These are phyloP conservation scores for Lerema accius DNA, from an alignment of 1,140 invertebrate genomes.

Conservation along the genomic window DNA sequence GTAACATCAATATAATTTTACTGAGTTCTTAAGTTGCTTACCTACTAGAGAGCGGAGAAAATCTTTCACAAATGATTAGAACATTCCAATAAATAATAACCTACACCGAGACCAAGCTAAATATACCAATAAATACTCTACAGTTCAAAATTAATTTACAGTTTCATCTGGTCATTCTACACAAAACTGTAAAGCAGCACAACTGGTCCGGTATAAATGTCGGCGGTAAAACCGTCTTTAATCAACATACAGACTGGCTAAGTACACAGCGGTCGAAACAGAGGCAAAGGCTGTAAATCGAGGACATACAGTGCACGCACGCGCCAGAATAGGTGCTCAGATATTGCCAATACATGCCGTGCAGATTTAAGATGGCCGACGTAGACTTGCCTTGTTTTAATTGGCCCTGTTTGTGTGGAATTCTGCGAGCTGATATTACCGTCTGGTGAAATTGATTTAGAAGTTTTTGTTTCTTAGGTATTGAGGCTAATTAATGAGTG, in stretches of 20 bases:
- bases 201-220: not conserved
- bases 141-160: not conserved
- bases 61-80: too few relatives aligned
- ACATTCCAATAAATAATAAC: too few relatives aligned
- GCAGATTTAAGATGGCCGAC: constrained; percentile 76
- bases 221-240: constrained; percentile 12
- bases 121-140: too few relatives aligned
- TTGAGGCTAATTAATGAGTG: too few relatives aligned
- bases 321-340: constrained; percentile 59
- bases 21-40: too few relatives aligned
- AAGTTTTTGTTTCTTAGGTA: too few relatives aligned
- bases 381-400: constrained; percentile 76
- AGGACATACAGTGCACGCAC: constrained; percentile 50
- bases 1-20: too few relatives aligned
- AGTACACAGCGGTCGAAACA: constrained; percentile 32
- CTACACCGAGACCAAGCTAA: too few relatives aligned
- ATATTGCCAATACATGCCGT: constrained; percentile 73
- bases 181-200: not conserved
- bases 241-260: constrained; percentile 27
- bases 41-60: too few relatives aligned
- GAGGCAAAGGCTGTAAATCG: constrained; percentile 43
- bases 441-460: too few relatives aligned
- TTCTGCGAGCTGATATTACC: constrained; percentile 9
- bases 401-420: constrained; percentile 46
- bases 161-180: not conserved